Evolutionary conservation across 2,797 vertebrate genomes (phyloP), one percentile per base, ranked within the genome.

Genomic region (Cottoperca gobio): DNA sequence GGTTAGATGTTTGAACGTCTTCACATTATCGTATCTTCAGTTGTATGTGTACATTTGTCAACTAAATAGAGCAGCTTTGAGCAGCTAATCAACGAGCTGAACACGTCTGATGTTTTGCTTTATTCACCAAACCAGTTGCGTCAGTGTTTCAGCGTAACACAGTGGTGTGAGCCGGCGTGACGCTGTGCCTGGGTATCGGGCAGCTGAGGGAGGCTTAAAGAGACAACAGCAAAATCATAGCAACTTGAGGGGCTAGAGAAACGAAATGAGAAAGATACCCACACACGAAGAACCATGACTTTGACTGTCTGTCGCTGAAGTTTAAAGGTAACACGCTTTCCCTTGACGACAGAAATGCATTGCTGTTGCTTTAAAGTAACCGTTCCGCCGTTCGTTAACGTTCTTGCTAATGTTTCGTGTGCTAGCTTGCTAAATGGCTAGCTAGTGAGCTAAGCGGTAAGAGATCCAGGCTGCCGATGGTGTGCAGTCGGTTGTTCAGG

Each of bases 161-260:
- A 23, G 60, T 24, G 37, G 77, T 17, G 40, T 73, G 72, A 89
- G 83, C 64, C 70, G 76, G 74, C 35, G 73, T 92, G 90, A 94
- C 94, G 93, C 92, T 74, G 82, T 78, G 88, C 78, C 86, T 61
- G 87, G 65, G 74, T 68, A 81, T 83, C 81, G 76, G 76, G 82
- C 86, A 82, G 84, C 79, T 45, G 86, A 82, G 76, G 83, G 82
- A 91, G 73, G 94, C 94, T 95, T 96, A 96, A 95, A 95, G 94
- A 94, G 91, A 95, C 94, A 93, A 91, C 93, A 88, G 92, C 88
- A 40, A 86, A 88, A 92, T 86, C 86, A 88, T 84, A 89, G 88
- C 91, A 90, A 91, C 72, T 83, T 85, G 71, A 79, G 82, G 81
- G 79, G 87, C 72, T 83, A 86, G 83, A 88, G 79, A 78, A 76